Percentiles rank a stretch among this genome's conserved stretches.
These are phyloP conservation scores for Chydorus sphaericus DNA, from an alignment of 2,888 invertebrate species.

Conservation along the genomic window DNA sequence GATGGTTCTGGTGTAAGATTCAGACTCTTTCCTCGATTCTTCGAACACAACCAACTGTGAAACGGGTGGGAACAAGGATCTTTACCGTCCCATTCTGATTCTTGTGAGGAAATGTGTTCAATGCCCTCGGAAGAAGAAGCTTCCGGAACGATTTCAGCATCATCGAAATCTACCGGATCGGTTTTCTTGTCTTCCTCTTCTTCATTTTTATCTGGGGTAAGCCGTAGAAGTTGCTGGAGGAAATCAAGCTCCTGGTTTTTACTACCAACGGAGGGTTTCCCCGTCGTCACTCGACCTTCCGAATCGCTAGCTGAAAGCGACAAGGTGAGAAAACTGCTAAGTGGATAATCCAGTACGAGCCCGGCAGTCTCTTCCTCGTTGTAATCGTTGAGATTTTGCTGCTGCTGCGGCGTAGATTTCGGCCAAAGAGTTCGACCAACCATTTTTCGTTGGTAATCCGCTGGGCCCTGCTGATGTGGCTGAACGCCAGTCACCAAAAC, in stretches of 20 bases:
- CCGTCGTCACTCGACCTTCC: background rate
- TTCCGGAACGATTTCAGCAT: background rate
- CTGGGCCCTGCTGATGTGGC: background rate
- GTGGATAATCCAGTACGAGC: background rate
- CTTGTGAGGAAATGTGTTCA: background rate
- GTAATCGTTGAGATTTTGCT: too few species aligned
- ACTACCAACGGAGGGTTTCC: background rate
- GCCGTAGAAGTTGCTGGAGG: background rate
- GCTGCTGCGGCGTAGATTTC: background rate
- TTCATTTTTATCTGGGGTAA: background rate
- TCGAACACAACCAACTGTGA: conserved; percentile 13
- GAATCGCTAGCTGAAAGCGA: background rate
- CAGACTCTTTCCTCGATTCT: background rate
- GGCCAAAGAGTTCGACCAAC: background rate
- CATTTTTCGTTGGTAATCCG: background rate
- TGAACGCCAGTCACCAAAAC: too few species aligned
- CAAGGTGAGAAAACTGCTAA: background rate
- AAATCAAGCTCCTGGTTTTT: background rate
- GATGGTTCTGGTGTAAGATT: background rate
- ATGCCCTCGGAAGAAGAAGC: background rate
- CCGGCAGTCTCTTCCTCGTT: too few species aligned
- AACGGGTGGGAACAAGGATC: conserved; percentile 14
- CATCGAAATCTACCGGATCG: conserved; percentile 13
- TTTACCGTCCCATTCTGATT: conserved; percentile 6
- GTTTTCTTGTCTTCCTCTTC: conserved; percentile 14